Conservation (phyloP, 1,140 invertebrate genomes). For the Phenacoccus solenopsis region DNA sequence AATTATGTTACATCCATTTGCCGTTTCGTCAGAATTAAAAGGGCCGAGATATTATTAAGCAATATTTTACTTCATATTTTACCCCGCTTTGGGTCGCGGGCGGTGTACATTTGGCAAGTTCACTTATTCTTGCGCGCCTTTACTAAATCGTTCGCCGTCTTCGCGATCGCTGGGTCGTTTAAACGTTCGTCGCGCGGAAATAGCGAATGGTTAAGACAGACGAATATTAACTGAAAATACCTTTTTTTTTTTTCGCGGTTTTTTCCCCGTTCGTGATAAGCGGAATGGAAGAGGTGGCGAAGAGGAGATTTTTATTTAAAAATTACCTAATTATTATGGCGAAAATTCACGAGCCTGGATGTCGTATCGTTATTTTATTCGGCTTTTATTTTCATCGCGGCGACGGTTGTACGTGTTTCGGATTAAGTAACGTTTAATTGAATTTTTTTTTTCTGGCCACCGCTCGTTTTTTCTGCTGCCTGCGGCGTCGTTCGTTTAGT, state of each 20-base stretch:
- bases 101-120: no score
- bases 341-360: no score
- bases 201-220: not conserved
- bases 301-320: not conserved
- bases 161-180: no score
- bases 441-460: no score
- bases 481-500: no score
- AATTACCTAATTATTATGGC: not conserved
- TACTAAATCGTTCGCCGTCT: not conserved
- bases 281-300: not conserved
- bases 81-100: not conserved
- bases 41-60: slow-evolving; percentile 13
- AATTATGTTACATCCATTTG: slow-evolving; percentile 17
- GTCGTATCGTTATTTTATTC: no score
- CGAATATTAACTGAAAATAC: not conserved
- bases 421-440: no score
- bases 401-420: no score
- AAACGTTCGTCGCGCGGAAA: not conserved
- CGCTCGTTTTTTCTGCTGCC: no score
- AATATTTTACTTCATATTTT: not conserved
- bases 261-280: no score
- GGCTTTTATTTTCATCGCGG: no score
- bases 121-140: not conserved
- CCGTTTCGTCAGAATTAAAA: slow-evolving; percentile 8
- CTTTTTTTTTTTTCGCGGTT: not conserved